A percentile compares a stretch with the other conserved stretches of the same genome.
These are phyloP conservation scores for Ascaphus truei DNA, from an alignment of 2,113 vertebrate genomes.

Conservation along the genomic window DNA sequence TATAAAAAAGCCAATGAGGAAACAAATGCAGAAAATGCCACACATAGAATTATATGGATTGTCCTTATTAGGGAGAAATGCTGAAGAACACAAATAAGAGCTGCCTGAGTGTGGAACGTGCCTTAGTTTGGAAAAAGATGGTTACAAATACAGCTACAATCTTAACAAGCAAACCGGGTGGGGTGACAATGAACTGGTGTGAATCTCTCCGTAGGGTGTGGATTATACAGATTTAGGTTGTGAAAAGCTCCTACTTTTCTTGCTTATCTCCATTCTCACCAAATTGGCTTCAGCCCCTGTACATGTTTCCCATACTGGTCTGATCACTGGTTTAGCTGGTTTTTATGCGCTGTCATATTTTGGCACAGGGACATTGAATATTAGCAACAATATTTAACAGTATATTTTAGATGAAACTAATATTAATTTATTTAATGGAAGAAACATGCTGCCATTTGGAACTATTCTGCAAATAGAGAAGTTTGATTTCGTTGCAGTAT, in stretches of 20 bases:
- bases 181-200: slow-evolving; percentile 3
- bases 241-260: slow-evolving; percentile 42
- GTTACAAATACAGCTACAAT: not conserved
- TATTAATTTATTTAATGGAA: slow-evolving; percentile 97
- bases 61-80: no score
- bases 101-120: not conserved
- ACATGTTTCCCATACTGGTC: slow-evolving; percentile 26
- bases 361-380: slow-evolving; percentile 53
- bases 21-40: not conserved
- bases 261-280: slow-evolving; percentile 12
- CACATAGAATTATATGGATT: not conserved
- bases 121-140: not conserved
- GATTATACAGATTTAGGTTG: slow-evolving; percentile 15
- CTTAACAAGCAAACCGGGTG: not conserved
- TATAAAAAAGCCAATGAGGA: not conserved
- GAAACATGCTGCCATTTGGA: slow-evolving; percentile 71
- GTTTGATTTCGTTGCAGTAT: slow-evolving; percentile 54
- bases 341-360: slow-evolving; percentile 42
- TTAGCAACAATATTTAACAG: slow-evolving; percentile 89
- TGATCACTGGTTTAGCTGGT: slow-evolving; percentile 43
- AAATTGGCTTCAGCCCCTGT: not conserved
- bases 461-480: slow-evolving; percentile 66
- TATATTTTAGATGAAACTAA: slow-evolving; percentile 84
- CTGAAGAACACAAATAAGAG: not conserved
- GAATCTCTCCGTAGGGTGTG: slow-evolving; percentile 3